A percentile compares a stretch with the other conserved stretches of the same genome.
These are phyloP conservation scores for Myotis brandtii DNA, from an alignment of 2,113 vertebrate species.

Conservation along the genomic window DNA sequence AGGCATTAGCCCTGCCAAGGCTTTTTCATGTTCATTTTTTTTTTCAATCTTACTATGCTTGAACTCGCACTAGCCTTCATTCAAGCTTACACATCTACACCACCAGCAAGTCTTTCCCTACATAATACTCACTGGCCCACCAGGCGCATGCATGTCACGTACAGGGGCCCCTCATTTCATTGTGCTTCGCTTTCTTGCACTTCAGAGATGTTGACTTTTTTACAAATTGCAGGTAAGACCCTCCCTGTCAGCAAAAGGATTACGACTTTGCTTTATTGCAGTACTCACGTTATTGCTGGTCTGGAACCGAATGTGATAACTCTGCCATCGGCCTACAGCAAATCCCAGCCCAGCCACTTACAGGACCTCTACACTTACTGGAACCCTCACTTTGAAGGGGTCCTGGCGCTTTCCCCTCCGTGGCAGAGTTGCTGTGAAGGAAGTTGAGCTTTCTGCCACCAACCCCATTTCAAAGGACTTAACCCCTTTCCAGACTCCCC, in stretches of 20 bases:
- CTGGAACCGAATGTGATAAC: not conserved
- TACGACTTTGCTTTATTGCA: not conserved
- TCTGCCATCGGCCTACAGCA: not conserved
- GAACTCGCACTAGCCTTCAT: not conserved
- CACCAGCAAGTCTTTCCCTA: not conserved
- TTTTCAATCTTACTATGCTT: not conserved
- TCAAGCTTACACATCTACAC: not conserved
- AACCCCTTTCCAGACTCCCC: not conserved
- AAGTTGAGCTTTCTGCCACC: not conserved
- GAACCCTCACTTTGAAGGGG: not conserved
- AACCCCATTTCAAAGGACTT: not conserved
- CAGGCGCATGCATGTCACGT: not conserved
- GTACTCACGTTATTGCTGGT: not conserved
- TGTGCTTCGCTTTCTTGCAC: not conserved
- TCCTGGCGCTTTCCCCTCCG: not conserved
- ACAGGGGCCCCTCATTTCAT: not conserved
- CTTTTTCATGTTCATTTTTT: not conserved
- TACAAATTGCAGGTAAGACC: not conserved
- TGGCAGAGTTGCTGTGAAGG: not conserved
- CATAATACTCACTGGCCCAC: not conserved
- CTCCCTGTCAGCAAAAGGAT: not conserved
- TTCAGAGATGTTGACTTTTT: not conserved
- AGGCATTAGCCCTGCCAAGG: not conserved
- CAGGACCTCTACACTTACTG: not conserved
- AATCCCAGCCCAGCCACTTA: not conserved